Evolutionary conservation across 2,113 vertebrate species (phyloP), one percentile per base, ranked within the genome.

Genomic region (Menidia beryllina): DNA sequence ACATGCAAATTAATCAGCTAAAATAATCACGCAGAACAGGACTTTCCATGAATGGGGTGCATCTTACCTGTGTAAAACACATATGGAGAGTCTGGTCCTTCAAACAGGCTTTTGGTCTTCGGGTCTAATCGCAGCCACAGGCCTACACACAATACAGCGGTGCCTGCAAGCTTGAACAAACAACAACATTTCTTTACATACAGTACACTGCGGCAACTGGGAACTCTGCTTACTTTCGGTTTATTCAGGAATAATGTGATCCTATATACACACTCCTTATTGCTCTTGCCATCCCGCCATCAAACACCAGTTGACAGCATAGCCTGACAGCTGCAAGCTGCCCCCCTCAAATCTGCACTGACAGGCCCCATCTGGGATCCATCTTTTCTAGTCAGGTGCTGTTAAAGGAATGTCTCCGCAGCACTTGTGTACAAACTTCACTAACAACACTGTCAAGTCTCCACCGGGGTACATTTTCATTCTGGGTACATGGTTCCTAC

Each of bases 61-160:
- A 9, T 52, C 68, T 74, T 79, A 91, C 91, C 91, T 63, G 89
- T 81, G 64, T 88, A 91, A 71, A 92, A 89, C 49, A 89, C 83
- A 75, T 75, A 86, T 12, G 82, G 83, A 75, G 86, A 79, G 5
- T 89, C 83, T 60, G 58, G 0, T 52, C 76, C 90, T 69, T 90
- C 84, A 81, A 92, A 90, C 59, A 92, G 57, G 47, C 79, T 68
- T 81, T 90, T 91, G 71, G 85, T 92, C 60, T 84, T 88, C 10
- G 85, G 61, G 69, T 90, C 89, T 20, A 91, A 77, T 55, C 84
- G 71, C 0, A 92, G 81, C 88, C 89, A 91, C 64, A 92, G 67
- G 49, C 87, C 87, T 20, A 92, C 68, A 19, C 79, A 82, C 21
- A 91, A 77, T 49, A 89, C 86, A 49, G 83, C 82, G 6, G 91